Base-by-base conservation (phyloP, 2,888 invertebrate species). In the Oscheius sp. region DNA sequence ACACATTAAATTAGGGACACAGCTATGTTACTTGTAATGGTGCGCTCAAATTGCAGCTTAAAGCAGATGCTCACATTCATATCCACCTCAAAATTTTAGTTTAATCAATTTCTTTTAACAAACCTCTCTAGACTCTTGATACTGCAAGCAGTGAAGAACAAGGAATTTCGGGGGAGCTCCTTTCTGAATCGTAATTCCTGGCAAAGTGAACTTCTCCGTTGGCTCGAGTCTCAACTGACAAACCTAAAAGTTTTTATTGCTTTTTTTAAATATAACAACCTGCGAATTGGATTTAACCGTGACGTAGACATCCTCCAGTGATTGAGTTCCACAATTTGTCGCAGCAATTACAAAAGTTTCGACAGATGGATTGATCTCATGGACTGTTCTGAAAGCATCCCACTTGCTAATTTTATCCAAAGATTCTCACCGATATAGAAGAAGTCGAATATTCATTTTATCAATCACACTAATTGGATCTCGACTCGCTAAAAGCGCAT, bases 391-490 rank as follows among this genome's bases (percentile, higher is more conserved):
- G 23, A 57, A 57, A 10, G 34, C 15, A 33, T 2, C 10, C 20
- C 34, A 31, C 29, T 34, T 15, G 4, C 10, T 15, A 15, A 1
- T n/a, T 33, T 20, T 57, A 3, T 20, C 52, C 6, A 27, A 8
- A n/a, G n/a, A n/a, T 1, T 12, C 57, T 57, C 4, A 42, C 61
- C 46, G 20, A 39, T 53, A 65, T 12, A 46, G 17, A 8, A 52
- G 53, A 2, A 65, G 27, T n/a, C 53, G 39, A 17, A 65, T 37
- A 39, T 65, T 65, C 65, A 65, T 65, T 29, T 52, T 65, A 15
- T 65, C 65, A 5, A 65, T 31, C 15, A 65, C 39, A 12, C 3
- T 42, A 29, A 65, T 37, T 1, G 65, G 65, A 25, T 65, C 53
- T 27, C 33, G 29, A 23, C 23, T 48, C 3, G 64, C 64, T 64